Evolutionary conservation across 2,888 invertebrate genomes (phyloP).

Genomic region (Oscheius sp.): DNA sequence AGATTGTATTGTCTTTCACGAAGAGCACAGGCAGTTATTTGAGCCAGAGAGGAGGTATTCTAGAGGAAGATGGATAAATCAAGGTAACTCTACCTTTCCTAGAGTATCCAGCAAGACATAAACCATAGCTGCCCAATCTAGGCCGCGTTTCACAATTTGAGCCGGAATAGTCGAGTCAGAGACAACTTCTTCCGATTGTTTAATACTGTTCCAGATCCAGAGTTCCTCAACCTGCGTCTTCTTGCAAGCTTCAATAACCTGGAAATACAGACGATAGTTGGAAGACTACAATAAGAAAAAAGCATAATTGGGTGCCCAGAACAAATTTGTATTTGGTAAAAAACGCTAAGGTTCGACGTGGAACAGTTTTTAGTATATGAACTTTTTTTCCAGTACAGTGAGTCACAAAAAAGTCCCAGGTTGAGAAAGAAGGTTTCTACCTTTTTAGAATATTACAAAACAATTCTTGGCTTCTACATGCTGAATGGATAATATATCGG

Average conservation of each 20-base stretch:
- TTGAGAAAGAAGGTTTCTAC: too few relatives aligned
- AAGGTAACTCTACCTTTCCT: constrained; percentile 58
- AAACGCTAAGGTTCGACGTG: too few relatives aligned
- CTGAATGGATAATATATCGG: too few relatives aligned
- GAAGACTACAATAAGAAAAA: too few relatives aligned
- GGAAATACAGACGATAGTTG: background rate
- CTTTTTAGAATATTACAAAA: too few relatives aligned
- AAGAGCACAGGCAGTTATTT: constrained; percentile 40
- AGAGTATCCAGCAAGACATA: constrained; percentile 73
- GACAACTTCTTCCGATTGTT: constrained; percentile 28
- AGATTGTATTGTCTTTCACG: constrained; percentile 41
- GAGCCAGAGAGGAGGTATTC: constrained; percentile 36
- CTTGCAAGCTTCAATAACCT: constrained; percentile 8
- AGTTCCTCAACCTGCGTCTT: constrained; percentile 18
- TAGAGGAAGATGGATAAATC: background rate
- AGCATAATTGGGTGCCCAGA: too few relatives aligned
- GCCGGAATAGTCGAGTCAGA: constrained; percentile 37
- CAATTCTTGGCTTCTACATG: background rate
- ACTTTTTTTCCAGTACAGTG: too few relatives aligned
- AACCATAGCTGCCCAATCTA: constrained; percentile 51
- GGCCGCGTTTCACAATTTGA: constrained; percentile 41
- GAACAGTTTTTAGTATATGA: too few relatives aligned
- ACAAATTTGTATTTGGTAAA: too few relatives aligned
- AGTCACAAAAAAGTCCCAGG: too few relatives aligned
- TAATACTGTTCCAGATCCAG: constrained; percentile 20